Evolutionary conservation across 2,797 vertebrate species (phyloP).

Genomic region (Loris lydekkerianus): DNA sequence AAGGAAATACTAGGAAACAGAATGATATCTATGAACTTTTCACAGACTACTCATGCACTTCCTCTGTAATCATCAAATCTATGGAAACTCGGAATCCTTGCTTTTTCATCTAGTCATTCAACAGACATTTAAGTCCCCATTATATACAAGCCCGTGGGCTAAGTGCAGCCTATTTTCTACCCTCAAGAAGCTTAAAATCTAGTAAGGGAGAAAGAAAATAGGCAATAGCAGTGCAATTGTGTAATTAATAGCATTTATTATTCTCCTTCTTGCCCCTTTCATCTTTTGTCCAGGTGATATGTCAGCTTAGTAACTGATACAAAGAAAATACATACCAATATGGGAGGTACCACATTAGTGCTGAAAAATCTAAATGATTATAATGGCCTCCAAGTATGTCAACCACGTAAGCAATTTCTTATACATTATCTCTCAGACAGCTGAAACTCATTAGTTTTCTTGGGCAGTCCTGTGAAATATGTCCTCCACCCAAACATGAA

Average conservation of each 20-base stretch:
- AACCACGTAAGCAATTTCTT: conserved; percentile 69
- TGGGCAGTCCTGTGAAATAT: conserved; percentile 72
- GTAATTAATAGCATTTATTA: conserved; percentile 26
- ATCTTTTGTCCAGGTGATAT: conserved; percentile 42
- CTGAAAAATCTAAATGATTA: conserved; percentile 48
- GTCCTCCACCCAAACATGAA: conserved; percentile 79
- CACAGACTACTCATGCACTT: not conserved
- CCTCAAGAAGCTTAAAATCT: conserved; percentile 63
- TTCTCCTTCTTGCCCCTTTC: conserved; percentile 15
- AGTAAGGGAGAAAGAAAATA: conserved; percentile 23
- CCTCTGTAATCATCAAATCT: not conserved
- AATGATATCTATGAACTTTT: not conserved
- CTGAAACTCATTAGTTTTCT: conserved; percentile 80
- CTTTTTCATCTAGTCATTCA: conserved; percentile 29
- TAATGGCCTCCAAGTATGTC: conserved; percentile 66
- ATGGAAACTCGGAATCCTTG: not conserved
- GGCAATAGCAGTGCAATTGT: not conserved
- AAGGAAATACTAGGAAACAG: conserved; percentile 9
- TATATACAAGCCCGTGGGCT: not conserved
- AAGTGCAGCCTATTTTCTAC: not conserved
- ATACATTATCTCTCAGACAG: conserved; percentile 70
- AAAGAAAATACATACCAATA: conserved; percentile 48
- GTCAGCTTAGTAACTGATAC: conserved; percentile 45
- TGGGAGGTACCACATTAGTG: conserved; percentile 43
- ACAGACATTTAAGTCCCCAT: not conserved